Conservation (phyloP, 2,113 vertebrate genomes). For the Crotalus viridis region DNA sequence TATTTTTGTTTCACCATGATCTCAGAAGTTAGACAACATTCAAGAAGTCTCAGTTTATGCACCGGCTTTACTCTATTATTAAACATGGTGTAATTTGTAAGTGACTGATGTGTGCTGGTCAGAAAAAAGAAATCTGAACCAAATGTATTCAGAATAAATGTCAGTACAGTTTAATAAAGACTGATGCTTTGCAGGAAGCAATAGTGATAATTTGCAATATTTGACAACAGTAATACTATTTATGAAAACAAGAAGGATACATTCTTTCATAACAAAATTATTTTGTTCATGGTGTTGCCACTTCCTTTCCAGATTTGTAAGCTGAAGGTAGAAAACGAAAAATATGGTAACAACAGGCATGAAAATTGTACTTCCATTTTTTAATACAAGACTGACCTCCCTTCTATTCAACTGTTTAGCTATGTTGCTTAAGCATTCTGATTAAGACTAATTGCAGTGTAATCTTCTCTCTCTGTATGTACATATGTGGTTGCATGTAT, state of each 20-base stretch:
- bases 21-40: neutral
- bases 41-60: neutral
- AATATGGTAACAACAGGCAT: slow-evolving; percentile 40
- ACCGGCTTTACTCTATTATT: neutral
- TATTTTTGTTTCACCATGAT: neutral
- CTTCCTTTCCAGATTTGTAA: slow-evolving; percentile 94
- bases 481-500: neutral
- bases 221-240: slow-evolving; percentile 28
- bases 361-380: slow-evolving; percentile 11
- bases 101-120: neutral
- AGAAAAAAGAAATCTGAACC: neutral
- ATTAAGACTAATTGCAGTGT: neutral
- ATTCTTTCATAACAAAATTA: slow-evolving; percentile 98
- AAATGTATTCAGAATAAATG: neutral
- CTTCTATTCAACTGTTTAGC: slow-evolving; percentile 11
- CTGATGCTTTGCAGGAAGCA: neutral
- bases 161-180: neutral
- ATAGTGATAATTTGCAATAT: neutral
- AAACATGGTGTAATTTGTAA: neutral
- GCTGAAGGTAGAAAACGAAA: slow-evolving; percentile 72
- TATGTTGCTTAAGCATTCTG: neutral
- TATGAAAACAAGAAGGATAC: slow-evolving; percentile 85
- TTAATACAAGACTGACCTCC: neutral
- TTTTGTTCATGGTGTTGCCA: slow-evolving; percentile 98
- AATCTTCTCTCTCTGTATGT: too few species aligned